Evolutionary conservation across 92 coral and sea anemone genomes (phyloP).

Genomic region (Epizoanthus stellaris): DNA sequence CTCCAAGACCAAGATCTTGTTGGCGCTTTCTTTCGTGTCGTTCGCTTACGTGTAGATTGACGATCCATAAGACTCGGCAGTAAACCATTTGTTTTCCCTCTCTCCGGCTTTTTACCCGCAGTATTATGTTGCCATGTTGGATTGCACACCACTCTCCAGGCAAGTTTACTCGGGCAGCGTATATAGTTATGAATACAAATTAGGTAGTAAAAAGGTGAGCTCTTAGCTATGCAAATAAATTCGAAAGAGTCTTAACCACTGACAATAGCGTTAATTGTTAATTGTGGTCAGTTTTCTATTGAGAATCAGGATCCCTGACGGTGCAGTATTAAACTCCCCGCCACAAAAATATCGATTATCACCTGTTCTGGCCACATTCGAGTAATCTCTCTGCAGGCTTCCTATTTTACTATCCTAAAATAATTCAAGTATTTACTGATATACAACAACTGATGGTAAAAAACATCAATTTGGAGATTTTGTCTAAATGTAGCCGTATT

Average conservation of each 20-base stretch:
- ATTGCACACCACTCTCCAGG: not conserved
- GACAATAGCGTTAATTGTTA: constrained; percentile 22
- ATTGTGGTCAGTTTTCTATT: not conserved
- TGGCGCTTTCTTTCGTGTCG: constrained; percentile 10
- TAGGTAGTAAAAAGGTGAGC: not conserved
- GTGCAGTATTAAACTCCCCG: no score
- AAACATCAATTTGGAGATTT: not conserved
- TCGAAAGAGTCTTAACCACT: not conserved
- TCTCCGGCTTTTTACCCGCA: not conserved
- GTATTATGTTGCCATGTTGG: not conserved
- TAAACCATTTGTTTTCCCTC: constrained; percentile 1
- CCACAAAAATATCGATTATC: not conserved
- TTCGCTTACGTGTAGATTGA: constrained; percentile 9
- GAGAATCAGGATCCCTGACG: not conserved
- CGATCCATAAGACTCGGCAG: constrained; percentile 33
- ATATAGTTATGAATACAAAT: constrained; percentile 25
- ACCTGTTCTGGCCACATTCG: not conserved
- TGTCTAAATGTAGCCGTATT: no score
- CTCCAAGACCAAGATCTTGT: constrained; percentile 41
- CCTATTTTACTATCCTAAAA: not conserved
- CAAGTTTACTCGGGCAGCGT: not conserved
- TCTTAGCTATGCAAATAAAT: constrained; percentile 31
- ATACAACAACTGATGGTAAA: not conserved
- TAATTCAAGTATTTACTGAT: not conserved
- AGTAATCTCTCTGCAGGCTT: not conserved